Evolutionary conservation across 2,113 vertebrate species (phyloP).

Genomic region (Oxygymnocypris stewartii): DNA sequence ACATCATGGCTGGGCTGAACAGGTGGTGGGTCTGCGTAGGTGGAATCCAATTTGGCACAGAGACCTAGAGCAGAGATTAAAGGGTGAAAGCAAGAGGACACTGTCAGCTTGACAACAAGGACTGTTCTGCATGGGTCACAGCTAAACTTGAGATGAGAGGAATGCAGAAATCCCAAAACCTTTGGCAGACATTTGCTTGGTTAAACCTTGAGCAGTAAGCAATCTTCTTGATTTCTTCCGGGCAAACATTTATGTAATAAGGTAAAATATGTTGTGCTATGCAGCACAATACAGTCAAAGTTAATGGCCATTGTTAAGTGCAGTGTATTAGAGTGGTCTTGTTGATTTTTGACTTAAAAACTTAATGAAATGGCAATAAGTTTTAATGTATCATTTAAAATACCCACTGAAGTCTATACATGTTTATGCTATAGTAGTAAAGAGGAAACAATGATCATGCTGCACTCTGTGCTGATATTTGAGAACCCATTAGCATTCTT

Average conservation of each 20-base stretch:
- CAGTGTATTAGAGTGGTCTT: not conserved
- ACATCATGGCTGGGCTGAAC: constrained; percentile 55
- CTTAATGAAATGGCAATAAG: not conserved
- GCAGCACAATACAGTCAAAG: not conserved
- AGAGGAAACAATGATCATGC: not conserved
- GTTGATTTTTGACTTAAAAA: not conserved
- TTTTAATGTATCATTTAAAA: not conserved
- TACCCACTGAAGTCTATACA: not conserved
- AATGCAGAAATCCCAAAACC: constrained; percentile 39
- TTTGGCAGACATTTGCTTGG: constrained; percentile 9
- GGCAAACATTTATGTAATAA: not conserved
- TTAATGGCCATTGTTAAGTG: not conserved
- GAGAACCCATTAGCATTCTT: not conserved
- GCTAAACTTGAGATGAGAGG: constrained; percentile 55
- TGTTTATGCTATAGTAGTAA: not conserved
- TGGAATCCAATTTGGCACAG: constrained; percentile 61
- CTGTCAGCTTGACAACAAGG: constrained; percentile 54
- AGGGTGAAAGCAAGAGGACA: constrained; percentile 60
- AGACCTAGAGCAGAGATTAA: constrained; percentile 61
- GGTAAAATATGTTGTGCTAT: not conserved
- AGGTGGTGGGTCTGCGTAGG: constrained; percentile 58
- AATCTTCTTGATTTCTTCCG: not conserved
- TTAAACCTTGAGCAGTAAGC: constrained; percentile 16
- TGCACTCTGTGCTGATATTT: not conserved
- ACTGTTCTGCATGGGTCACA: constrained; percentile 57